Base-by-base conservation (phyloP, 1,140 invertebrate genomes). In the Drosophila equinoxialis region DNA sequence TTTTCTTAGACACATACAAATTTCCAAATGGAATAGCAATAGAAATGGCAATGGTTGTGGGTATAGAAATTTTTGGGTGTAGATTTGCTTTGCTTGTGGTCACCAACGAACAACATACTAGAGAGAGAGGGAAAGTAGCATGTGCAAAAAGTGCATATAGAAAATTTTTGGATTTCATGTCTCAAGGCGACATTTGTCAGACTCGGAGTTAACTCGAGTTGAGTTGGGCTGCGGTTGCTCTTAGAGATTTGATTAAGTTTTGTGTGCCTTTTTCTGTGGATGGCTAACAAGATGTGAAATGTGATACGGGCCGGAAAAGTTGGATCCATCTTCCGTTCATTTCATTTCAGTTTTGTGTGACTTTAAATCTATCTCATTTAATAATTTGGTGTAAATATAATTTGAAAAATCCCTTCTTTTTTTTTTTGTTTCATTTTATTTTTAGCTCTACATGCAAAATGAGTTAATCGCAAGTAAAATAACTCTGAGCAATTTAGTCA, bases 201-300 rank as follows among this genome's bases (percentile, higher is more conserved):
- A 69, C 66, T 48, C 14, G 26, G 37, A 39, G 37, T 39, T 37
- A 48, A 57, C 61, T 57, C 54, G 41, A 71, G 37, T 68, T 79
- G 76, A 83, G 73, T 65, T 71, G 75, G 82, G 69, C 79, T 86
- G 79, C 67, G 79, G 79, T 74, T 77, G 66, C 74, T 72, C 83
- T 76, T 71, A 82, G 69, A 73, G 75, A 82, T 87, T 86, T 82
- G 70, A 83, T 79, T 80, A 87, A 86, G 83, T 83, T 79, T 51
- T 51, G 45, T 77, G 67, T 67, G 67, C 63, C 58, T 61, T 74
- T 20, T 30, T 30, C 30, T 30, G 30, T 30, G 30, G 3, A 6
- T 62, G 57, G 64, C 37, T 39, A 17, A 6, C 37, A 11, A 62
- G 39, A 14, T 26, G 30, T 30, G 65, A 55, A 69, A 80, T 60